Percentiles rank a stretch among this genome's conserved stretches.
Evolutionary conservation across 2,888 invertebrate species (phyloP).

Genomic region (Pteria penguin): DNA sequence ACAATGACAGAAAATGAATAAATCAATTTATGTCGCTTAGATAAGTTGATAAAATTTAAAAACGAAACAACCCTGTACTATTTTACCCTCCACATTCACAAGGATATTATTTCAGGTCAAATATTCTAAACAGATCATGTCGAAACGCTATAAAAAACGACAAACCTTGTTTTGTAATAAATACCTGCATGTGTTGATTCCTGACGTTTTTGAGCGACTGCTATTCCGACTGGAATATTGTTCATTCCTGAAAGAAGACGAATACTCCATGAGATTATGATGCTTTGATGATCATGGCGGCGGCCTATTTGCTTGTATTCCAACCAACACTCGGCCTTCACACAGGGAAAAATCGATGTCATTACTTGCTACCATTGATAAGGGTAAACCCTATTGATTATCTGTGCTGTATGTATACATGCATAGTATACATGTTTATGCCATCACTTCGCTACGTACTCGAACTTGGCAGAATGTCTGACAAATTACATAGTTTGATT

Average conservation of each 20-base stretch:
- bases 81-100: no score
- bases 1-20: no score
- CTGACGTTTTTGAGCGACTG: constrained; percentile 62
- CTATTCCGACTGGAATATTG: constrained; percentile 72
- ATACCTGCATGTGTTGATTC: constrained; percentile 34
- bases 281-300: background rate
- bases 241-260: constrained; percentile 28
- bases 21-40: no score
- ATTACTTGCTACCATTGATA: background rate
- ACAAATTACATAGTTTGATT: no score
- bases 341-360: background rate
- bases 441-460: no score
- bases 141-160: no score
- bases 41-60: no score
- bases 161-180: background rate
- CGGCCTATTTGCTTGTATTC: background rate
- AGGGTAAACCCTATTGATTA: background rate
- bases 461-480: no score
- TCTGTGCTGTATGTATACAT: background rate
- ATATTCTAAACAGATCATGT: no score
- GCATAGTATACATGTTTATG: no score
- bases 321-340: background rate
- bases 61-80: no score
- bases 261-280: background rate
- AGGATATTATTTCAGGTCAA: no score